Evolutionary conservation across 1,140 invertebrate genomes (phyloP), one percentile per base, ranked within the genome.

Genomic region (Brachionus plicatilis): DNA sequence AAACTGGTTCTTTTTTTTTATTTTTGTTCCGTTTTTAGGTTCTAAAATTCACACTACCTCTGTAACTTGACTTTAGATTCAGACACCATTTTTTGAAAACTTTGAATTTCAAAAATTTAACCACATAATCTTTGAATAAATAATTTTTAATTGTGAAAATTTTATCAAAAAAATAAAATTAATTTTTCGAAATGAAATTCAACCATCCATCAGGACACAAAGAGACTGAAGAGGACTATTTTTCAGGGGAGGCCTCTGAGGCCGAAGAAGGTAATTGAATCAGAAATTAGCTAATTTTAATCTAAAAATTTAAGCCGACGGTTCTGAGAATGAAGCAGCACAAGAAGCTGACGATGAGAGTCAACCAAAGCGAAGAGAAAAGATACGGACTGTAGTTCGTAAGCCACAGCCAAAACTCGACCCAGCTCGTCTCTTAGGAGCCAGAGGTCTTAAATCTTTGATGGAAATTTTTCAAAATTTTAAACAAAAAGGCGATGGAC

Each of bases 401-500:
- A 93, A 93, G 89, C 93, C 93, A 43, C 90, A 92, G 65, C 92
- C 93, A n/a, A 92, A 93, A 85, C 89, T 95, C 20, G 93, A 94
- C 86, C 91, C 92, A 8, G 92, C 92, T 41, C 91, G 92, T 53
- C 88, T 96, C 9, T 93, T 91, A 80, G 93, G 94, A 3, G 92
- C 92, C 2, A 92, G 94, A 87, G 95, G 95, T 29, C 91, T 97
- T 72, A 91, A 93, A 11, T 92, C 92, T 17, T 91, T 96, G 17
- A 93, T 94, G 83, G 91, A 93, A 4, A 91, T 93, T 87, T 96
- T 95, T 86, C 92, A 94, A 87, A 92, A 94, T 87, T 93, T 95
- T 66, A 94, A 94, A 88, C 95, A 94, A 87, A 92, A 93, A 89
- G 95, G 95, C 70, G 93, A 94, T 91, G 94, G 94, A 1, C 90